phyloP scores from a whole-genome alignment of 2,797 vertebrate species.

The Enteromius argenteus region DNA sequence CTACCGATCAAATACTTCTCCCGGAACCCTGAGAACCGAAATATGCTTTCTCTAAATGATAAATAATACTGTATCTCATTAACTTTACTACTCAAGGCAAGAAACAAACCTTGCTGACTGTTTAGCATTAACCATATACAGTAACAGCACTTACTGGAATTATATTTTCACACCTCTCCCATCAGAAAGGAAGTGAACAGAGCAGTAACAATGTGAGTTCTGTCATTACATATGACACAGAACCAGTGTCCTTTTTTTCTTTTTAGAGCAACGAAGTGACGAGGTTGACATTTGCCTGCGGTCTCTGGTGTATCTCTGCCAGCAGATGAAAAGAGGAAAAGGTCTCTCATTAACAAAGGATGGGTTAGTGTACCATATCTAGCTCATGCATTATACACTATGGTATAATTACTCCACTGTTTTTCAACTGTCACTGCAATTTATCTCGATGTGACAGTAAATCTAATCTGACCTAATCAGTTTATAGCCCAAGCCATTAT shows the following conservation, averaged over 20 bases:
- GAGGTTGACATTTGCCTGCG: constrained; percentile 49
- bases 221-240: not conserved
- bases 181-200: not conserved
- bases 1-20: constrained; percentile 14
- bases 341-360: constrained; percentile 36
- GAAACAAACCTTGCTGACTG: not conserved
- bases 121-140: not conserved
- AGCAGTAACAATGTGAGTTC: constrained; percentile 9
- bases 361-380: constrained; percentile 27
- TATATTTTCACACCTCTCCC: not conserved
- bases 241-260: constrained; percentile 25
- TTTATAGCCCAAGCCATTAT: not conserved
- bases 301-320: constrained; percentile 29
- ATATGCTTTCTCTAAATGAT: not conserved
- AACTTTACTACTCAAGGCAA: not conserved
- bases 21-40: not conserved
- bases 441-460: not conserved
- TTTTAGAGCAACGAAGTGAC: constrained; percentile 19
- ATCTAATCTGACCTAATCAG: not conserved
- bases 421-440: not conserved
- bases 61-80: not conserved
- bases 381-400: constrained; percentile 29
- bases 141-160: not conserved
- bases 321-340: constrained; percentile 38
- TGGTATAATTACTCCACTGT: constrained; percentile 20